A percentile compares a stretch with the other conserved stretches of the same genome.
Conservation (phyloP, 2,888 invertebrate species). For the Pandemis corylana region DNA sequence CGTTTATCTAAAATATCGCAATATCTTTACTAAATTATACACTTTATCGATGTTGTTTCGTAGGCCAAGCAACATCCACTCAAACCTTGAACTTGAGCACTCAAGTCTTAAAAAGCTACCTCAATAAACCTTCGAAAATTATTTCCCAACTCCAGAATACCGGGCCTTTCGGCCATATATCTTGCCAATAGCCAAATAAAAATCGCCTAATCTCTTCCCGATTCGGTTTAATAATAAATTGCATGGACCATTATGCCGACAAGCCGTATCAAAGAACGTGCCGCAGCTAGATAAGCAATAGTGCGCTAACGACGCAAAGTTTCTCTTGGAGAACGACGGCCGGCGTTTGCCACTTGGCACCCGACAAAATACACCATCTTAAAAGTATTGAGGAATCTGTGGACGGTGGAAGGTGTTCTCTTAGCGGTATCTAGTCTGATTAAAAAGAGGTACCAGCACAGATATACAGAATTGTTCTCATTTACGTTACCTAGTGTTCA, state of each 20-base stretch:
- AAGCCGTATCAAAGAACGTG: conserved; percentile 47
- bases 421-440: too few relatives aligned
- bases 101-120: not conserved
- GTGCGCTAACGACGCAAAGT: conserved; percentile 52
- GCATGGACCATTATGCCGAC: conserved; percentile 42
- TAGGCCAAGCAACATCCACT: too few relatives aligned
- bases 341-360: conserved; percentile 25
- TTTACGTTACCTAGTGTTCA: too few relatives aligned
- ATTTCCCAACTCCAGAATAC: not conserved
- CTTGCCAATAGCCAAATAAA: conserved; percentile 30
- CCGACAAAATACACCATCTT: not conserved
- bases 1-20: too few relatives aligned
- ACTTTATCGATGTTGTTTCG: too few relatives aligned
- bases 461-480: too few relatives aligned
- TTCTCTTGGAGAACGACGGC: conserved; percentile 42
- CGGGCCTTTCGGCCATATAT: not conserved
- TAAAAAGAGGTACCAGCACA: too few relatives aligned
- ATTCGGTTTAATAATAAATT: conserved; percentile 35
- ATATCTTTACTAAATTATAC: too few relatives aligned
- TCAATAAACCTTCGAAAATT: not conserved
- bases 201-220: conserved; percentile 27
- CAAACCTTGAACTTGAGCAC: not conserved
- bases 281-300: conserved; percentile 50
- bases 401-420: too few relatives aligned
- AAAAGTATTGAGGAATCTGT: too few relatives aligned